Evolutionary conservation across 35 echinoderm and acorn worm genomes (phyloP).

Genomic region (Patiria miniata): DNA sequence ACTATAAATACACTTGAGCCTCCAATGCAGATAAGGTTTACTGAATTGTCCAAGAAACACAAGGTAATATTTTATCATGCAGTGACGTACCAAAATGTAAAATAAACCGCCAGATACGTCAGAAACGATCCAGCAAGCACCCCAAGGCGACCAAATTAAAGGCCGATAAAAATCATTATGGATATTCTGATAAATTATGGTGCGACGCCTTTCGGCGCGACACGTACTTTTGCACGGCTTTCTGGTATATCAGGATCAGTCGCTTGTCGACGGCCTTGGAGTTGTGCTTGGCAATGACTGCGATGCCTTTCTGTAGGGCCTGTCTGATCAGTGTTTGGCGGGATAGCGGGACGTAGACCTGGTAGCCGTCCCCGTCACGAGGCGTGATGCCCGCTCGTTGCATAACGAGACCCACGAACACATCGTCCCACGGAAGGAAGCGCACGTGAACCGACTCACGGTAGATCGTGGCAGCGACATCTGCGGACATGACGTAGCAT

Average conservation of each 20-base stretch:
- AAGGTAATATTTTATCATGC: too few relatives aligned
- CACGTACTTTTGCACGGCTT: background rate
- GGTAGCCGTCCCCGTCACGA: background rate
- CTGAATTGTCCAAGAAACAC: too few relatives aligned
- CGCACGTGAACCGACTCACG: background rate
- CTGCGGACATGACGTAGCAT: conserved; percentile 63
- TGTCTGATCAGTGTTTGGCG: background rate
- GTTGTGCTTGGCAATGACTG: background rate
- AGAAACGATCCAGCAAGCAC: background rate
- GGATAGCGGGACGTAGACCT: background rate
- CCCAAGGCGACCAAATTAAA: background rate
- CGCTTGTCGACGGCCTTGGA: background rate
- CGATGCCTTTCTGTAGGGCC: background rate
- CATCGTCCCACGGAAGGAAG: conserved; percentile 74
- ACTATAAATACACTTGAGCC: too few relatives aligned
- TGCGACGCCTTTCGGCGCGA: background rate
- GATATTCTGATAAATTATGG: too few relatives aligned
- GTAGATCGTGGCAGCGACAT: conserved; percentile 57
- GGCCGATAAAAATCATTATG: too few relatives aligned
- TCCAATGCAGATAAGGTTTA: too few relatives aligned
- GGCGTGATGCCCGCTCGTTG: conserved; percentile 14
- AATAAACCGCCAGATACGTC: background rate
- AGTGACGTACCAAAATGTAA: background rate
- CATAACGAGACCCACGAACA: conserved; percentile 54
- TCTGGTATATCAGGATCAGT: background rate